Conservation (phyloP, 2,113 vertebrate genomes). For the Acrocephalus kingi region DNA sequence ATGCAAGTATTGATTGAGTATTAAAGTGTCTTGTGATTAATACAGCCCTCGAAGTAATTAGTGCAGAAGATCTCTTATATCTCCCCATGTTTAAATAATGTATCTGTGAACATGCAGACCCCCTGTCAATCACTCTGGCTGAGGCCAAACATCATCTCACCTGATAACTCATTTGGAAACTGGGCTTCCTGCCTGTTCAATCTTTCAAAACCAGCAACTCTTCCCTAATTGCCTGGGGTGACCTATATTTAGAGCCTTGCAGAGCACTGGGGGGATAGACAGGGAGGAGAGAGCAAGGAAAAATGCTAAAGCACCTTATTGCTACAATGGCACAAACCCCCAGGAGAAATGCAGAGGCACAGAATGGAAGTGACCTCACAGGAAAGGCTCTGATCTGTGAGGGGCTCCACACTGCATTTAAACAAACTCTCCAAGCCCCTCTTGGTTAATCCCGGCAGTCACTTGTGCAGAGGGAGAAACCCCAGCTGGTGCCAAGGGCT, state of each 20-base stretch:
- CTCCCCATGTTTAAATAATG: constrained; percentile 74
- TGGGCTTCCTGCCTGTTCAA: constrained; percentile 74
- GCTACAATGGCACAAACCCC: constrained; percentile 24
- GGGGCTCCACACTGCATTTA: background rate
- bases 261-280: constrained; percentile 11
- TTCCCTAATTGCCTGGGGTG: constrained; percentile 76
- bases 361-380: background rate
- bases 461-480: background rate
- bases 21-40: constrained; percentile 76
- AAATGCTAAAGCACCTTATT: constrained; percentile 33
- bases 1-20: constrained; percentile 73
- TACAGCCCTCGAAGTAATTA: constrained; percentile 73
- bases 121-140: constrained; percentile 78
- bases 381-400: background rate
- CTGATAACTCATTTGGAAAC: constrained; percentile 82
- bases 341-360: background rate
- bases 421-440: background rate
- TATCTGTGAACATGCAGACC: constrained; percentile 63
- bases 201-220: constrained; percentile 71
- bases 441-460: background rate
- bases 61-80: constrained; percentile 65
- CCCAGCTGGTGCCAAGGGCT: background rate
- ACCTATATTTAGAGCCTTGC: constrained; percentile 74
- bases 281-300: constrained; percentile 22
- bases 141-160: constrained; percentile 75